Evolutionary conservation across 2,888 invertebrate species (phyloP).

Genomic region (Sicus ferrugineus): DNA sequence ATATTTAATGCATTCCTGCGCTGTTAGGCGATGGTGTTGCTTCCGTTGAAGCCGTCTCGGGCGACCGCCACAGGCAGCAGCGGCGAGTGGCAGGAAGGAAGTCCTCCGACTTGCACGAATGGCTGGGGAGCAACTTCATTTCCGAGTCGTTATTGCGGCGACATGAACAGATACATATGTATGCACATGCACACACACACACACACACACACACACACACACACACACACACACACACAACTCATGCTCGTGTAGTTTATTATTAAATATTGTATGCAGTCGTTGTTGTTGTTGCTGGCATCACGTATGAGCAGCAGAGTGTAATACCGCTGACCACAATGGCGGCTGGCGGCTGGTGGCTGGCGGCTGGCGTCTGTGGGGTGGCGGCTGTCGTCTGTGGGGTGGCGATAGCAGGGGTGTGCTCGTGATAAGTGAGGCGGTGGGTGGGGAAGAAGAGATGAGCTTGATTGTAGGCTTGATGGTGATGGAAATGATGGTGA

Average conservation of each 20-base stretch:
- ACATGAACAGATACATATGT: slow-evolving; percentile 16
- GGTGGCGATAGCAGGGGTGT: not conserved
- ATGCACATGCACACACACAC: not conserved
- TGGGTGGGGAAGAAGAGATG: not conserved
- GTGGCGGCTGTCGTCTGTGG: not conserved
- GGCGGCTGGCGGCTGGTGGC: too few relatives aligned
- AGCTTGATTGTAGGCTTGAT: not conserved
- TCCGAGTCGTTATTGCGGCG: slow-evolving; percentile 24
- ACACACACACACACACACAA: not conserved
- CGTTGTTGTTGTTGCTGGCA: not conserved
- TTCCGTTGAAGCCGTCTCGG: too few relatives aligned
- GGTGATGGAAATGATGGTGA: slow-evolving; percentile 2
- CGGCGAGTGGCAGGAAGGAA: not conserved
- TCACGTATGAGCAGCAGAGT: not conserved
- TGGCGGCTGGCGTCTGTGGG: too few relatives aligned
- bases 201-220: not conserved
- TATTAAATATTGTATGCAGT: slow-evolving; percentile 11
- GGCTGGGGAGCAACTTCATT: slow-evolving; percentile 11
- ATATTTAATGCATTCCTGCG: not conserved
- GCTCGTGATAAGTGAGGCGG: not conserved
- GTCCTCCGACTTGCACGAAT: not conserved
- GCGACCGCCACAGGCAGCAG: not conserved
- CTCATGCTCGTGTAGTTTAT: not conserved
- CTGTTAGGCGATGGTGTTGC: not conserved
- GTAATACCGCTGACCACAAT: too few relatives aligned